Evolutionary conservation across 2,888 invertebrate species (phyloP).

Genomic region (Laothoe populi): DNA sequence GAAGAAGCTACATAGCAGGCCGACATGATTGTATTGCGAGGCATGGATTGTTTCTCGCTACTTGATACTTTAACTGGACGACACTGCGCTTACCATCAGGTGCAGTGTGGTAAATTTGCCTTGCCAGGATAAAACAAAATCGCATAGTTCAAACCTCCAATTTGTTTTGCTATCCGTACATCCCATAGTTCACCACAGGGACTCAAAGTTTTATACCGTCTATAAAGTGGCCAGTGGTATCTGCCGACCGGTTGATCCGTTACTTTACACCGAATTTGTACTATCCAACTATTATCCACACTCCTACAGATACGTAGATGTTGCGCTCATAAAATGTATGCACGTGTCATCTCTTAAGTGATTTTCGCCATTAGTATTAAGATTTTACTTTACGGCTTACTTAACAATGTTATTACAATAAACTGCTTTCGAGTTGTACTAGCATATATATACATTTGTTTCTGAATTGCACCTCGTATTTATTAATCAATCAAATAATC

Average conservation of each 20-base stretch:
- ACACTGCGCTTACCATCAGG: too few relatives aligned
- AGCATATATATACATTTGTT: neutral
- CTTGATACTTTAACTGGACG: too few relatives aligned
- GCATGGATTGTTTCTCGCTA: too few relatives aligned
- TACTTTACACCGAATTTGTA: slow-evolving; percentile 26
- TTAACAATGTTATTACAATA: slow-evolving; percentile 2
- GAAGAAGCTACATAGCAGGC: too few relatives aligned
- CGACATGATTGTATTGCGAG: too few relatives aligned
- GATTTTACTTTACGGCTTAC: neutral
- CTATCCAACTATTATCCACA: slow-evolving; percentile 14
- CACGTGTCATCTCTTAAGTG: slow-evolving; percentile 18
- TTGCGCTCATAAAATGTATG: slow-evolving; percentile 17
- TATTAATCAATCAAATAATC: neutral
- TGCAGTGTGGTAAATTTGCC: too few relatives aligned
- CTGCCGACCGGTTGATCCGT: slow-evolving; percentile 22
- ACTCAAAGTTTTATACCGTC: slow-evolving; percentile 27
- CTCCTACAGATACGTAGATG: slow-evolving; percentile 14
- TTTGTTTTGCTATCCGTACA: slow-evolving; percentile 16
- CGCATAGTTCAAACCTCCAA: neutral
- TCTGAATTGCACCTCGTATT: too few relatives aligned
- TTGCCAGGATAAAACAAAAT: too few relatives aligned
- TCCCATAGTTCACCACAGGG: slow-evolving; percentile 19
- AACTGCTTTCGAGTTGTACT: neutral
- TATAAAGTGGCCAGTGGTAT: slow-evolving; percentile 23
- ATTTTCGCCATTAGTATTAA: slow-evolving; percentile 20